phyloP scores from a whole-genome alignment of 2,888 invertebrate genomes.

The Cerceris ruficornis region DNA sequence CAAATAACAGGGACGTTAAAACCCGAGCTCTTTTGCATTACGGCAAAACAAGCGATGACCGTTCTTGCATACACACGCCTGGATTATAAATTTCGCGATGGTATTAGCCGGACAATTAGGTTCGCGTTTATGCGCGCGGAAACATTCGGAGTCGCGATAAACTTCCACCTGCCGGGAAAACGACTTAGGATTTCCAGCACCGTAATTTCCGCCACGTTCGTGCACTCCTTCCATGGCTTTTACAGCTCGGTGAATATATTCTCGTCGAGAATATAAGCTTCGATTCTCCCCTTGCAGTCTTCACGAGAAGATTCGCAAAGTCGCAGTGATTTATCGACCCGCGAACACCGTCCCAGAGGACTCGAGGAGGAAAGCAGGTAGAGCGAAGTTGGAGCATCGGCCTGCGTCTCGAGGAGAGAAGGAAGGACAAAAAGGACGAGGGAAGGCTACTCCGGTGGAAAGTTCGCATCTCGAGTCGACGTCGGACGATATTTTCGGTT shows the following conservation, averaged over 20 bases:
- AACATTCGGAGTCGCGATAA: not conserved
- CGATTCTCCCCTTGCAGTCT: too few relatives aligned
- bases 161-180: not conserved
- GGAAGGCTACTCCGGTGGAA: not conserved
- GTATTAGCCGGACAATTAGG: slow-evolving; percentile 11
- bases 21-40: slow-evolving; percentile 4
- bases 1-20: slow-evolving; percentile 9
- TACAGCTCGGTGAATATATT: too few relatives aligned
- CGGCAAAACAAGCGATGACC: not conserved
- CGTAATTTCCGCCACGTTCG: too few relatives aligned
- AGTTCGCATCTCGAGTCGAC: slow-evolving; percentile 27
- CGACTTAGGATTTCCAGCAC: not conserved
- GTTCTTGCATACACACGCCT: slow-evolving; percentile 5
- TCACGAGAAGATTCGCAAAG: too few relatives aligned
- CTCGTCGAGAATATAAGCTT: too few relatives aligned
- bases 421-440: slow-evolving; percentile 3
- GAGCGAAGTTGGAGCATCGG: not conserved
- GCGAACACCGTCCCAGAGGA: too few relatives aligned
- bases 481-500: slow-evolving; percentile 66
- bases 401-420: not conserved
- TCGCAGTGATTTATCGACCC: too few relatives aligned
- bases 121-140: not conserved
- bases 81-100: slow-evolving; percentile 2
- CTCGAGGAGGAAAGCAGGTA: not conserved
- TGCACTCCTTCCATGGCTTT: too few relatives aligned